Evolutionary conservation across 2,797 vertebrate species (phyloP), one percentile per base, ranked within the genome.

Genomic region (Periparus ater): DNA sequence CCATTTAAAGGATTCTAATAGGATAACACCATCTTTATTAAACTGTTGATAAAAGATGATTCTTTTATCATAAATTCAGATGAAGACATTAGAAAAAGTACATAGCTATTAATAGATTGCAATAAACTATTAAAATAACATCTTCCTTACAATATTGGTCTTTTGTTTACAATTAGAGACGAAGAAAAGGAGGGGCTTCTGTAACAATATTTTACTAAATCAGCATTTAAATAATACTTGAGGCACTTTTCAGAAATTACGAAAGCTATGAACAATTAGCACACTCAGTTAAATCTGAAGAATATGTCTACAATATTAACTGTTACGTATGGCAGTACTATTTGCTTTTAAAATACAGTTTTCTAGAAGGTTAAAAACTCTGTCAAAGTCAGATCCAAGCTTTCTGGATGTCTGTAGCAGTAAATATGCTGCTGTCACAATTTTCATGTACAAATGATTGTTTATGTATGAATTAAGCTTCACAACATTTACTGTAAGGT

Each of bases 161-260:
- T 80, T 89, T 66, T 86, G 48, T 88, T 88, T 86, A 89, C 63
- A 82, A 67, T 76, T 76, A 94, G 42, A 90, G 42, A 73, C 61
- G 23, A 90, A 90, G 86, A 90, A 85, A 85, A 53, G 6, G 18
- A 83, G 9, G 16, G 6, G 2, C 6, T 74, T 91, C 53, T 67
- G 34, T 71, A 80, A 70, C 13, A 84, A 32, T 55, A 90, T 87
- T 95, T 95, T 82, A 77, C 44, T 47, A 67, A 76, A 80, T 79
- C 61, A 79, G 53, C 32, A 45, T 79, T 93, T 93, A 90, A 89
- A 78, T 85, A 94, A 88, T 45, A 84, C 57, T 40, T 36, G 38
- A 95, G 80, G 77, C 70, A 84, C 80, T 90, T 90, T 58, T 40
- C 80, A 75, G 48, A 91, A 66, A 81, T 91, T 73, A 93, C 63